These are phyloP conservation scores for Brachylomia viminalis DNA, from an alignment of 2,888 invertebrate genomes.

Conservation along the genomic window DNA sequence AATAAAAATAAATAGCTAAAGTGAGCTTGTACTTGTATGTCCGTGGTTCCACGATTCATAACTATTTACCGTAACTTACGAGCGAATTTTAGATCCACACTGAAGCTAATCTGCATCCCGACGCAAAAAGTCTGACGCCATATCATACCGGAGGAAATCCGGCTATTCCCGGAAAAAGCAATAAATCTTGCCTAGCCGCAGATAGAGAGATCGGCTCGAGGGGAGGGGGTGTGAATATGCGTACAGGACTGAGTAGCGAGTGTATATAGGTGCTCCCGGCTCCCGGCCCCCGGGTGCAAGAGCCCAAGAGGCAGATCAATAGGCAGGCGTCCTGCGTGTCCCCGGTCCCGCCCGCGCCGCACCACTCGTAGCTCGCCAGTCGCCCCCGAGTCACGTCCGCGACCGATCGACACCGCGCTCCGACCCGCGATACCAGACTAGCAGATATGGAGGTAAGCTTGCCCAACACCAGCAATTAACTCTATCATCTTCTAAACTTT, in stretches of 20 bases:
- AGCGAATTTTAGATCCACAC: constrained; percentile 17
- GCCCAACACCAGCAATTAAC: constrained; percentile 10
- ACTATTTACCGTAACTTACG: background rate
- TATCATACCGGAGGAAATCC: constrained; percentile 78
- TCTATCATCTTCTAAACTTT: background rate
- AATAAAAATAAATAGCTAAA: background rate
- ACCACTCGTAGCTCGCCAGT: constrained; percentile 67
- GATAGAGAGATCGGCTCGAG: constrained; percentile 74
- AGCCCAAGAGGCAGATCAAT: constrained; percentile 84
- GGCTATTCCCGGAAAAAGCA: constrained; percentile 84
- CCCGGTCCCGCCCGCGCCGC: constrained; percentile 67
- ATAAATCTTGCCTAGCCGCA: constrained; percentile 85
- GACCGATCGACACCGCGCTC: constrained; percentile 25
- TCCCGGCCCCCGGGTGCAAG: constrained; percentile 79
- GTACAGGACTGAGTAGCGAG: constrained; percentile 75
- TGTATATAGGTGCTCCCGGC: constrained; percentile 72
- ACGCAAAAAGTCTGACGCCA: constrained; percentile 64
- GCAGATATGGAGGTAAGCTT: constrained; percentile 76
- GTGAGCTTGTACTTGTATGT: too few relatives aligned
- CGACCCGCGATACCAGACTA: constrained; percentile 44
- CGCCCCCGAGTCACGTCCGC: constrained; percentile 51
- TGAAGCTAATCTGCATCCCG: constrained; percentile 65
- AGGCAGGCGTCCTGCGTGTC: constrained; percentile 78
- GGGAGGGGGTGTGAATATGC: constrained; percentile 73
- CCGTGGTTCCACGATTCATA: background rate